Evolutionary conservation across 2,113 vertebrate species (phyloP), one percentile per base, ranked within the genome.

Genomic region (Phycodurus eques): DNA sequence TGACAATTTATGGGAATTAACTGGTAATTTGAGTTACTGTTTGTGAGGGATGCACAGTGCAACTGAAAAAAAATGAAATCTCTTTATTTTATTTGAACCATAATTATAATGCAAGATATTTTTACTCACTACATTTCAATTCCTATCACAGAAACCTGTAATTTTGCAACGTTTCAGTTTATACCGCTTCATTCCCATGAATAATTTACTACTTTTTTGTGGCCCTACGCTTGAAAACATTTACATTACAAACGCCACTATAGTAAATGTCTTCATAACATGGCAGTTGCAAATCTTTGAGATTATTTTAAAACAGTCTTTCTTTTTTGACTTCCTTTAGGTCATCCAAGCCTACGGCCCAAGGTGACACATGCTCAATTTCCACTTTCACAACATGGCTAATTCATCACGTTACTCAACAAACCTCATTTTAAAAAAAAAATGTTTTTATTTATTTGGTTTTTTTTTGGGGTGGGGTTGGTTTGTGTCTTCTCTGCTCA

Each of bases 331-430:
- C 44, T 77, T 27, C 78, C 17, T 70, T 68, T 71, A 94, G 93
- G 72, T 65, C 89, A 90, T 39, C 87, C 91, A 0, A 88, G 87
- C 63, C 83, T 87, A 64, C 83, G 57, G 61, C 60, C 31, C 22
- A 90, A 91, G 91, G 93, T 93, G 72, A 91, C 87, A 73, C 65
- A 56, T 14, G 20, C 11, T 4, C 13, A 4, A 60, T 2, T 13
- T 12, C 20, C 19, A 3, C 9, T 22, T 22, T 22, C 54, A 22
- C 3, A 22, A n/a, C 20, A 6, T 22, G 22, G 8, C 49, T 20
- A 53, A 53, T 53, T 46, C 7, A 8, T 19, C 49, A 19, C 5
- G 7, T 51, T 51, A 51, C 14, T 51, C 47, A 51, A 3, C 15
- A 1, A 17, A 53, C 49, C 10, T 31, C 12, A 1, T 61, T 13